phyloP scores from a whole-genome alignment of 1,140 invertebrate species.

The Achatina immaculata region DNA sequence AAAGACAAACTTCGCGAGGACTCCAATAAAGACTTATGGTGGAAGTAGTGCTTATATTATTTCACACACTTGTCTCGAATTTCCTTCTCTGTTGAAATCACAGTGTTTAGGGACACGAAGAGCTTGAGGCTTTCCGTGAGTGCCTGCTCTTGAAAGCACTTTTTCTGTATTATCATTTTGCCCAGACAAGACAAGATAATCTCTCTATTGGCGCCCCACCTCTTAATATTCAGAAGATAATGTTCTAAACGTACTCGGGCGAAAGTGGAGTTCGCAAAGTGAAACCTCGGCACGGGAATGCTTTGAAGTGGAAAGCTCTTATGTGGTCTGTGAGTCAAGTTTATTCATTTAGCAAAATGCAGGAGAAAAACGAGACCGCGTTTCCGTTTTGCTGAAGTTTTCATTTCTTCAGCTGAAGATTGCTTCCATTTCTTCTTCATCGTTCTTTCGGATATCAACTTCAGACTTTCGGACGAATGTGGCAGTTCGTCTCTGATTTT shows the following conservation, averaged over 20 bases:
- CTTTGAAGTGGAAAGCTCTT: background rate
- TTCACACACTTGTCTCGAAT: background rate
- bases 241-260: background rate
- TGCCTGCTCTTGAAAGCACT: conserved; percentile 2
- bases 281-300: background rate
- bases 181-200: conserved; percentile 20
- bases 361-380: too few relatives aligned
- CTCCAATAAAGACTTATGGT: conserved; percentile 1
- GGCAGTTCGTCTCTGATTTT: too few relatives aligned
- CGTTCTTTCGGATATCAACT: too few relatives aligned
- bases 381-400: too few relatives aligned
- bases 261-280: background rate
- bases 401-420: too few relatives aligned
- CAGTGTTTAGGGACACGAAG: background rate
- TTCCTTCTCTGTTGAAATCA: background rate
- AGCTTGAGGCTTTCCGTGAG: background rate
- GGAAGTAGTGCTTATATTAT: conserved; percentile 4
- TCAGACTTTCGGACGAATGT: too few relatives aligned
- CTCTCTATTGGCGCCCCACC: conserved; percentile 21
- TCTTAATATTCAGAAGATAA: background rate
- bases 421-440: too few relatives aligned
- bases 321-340: too few relatives aligned
- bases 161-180: background rate
- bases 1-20: conserved; percentile 13
- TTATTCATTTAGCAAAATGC: too few relatives aligned